A percentile compares a stretch with the other conserved stretches of the same genome.
phyloP scores from a whole-genome alignment of 1,140 invertebrate genomes.

The Aphis craccivora region DNA sequence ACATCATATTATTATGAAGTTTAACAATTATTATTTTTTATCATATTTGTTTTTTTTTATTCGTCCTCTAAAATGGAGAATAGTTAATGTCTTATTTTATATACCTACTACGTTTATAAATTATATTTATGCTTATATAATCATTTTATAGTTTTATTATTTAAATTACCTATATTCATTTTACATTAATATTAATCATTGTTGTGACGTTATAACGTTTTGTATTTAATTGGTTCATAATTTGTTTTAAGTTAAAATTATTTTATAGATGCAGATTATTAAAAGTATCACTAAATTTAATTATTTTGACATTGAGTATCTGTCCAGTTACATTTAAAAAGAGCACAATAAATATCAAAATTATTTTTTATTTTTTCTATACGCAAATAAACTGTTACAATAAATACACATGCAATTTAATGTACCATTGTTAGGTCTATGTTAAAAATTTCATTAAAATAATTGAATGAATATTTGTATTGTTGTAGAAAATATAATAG shows the following conservation, averaged over 20 bases:
- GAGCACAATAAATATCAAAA: not conserved
- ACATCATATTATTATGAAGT: not conserved
- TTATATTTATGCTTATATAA: not conserved
- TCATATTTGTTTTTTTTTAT: not conserved
- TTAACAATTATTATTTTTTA: not conserved
- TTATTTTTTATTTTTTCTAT: too few species aligned
- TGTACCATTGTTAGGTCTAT: not conserved
- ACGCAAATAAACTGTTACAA: too few species aligned
- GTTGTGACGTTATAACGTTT: not conserved
- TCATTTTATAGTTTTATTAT: slow-evolving; percentile 10
- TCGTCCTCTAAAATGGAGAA: not conserved
- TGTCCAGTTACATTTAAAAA: not conserved
- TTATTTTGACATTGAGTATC: not conserved
- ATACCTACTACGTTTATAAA: not conserved
- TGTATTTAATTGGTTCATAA: slow-evolving; percentile 17
- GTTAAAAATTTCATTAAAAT: too few species aligned
- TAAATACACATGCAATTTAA: too few species aligned
- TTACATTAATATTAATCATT: not conserved
- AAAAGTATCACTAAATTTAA: not conserved
- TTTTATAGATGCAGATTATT: not conserved
- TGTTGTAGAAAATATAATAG: too few species aligned
- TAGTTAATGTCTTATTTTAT: not conserved
- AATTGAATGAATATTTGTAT: too few species aligned
- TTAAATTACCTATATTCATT: not conserved
- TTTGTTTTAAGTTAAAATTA: not conserved